A percentile compares a stretch with the other conserved stretches of the same genome.
Conservation (phyloP, 2,888 invertebrate species). For the Volucella inanis region DNA sequence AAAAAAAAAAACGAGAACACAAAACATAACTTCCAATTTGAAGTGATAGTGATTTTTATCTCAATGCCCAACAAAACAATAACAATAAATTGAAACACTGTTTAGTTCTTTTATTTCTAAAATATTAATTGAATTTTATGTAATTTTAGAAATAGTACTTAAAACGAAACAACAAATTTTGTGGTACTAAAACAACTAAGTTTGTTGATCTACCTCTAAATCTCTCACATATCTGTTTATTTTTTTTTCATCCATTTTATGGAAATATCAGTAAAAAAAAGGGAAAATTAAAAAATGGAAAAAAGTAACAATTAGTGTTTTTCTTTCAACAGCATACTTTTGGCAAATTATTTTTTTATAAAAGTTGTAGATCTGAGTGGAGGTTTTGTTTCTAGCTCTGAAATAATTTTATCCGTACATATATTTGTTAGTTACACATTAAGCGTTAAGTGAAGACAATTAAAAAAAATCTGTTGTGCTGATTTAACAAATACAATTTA, state of each 20-base stretch:
- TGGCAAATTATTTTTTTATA: conserved; percentile 30
- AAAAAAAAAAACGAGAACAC: no score
- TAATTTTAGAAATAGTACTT: conserved; percentile 65
- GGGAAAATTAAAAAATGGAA: conserved; percentile 3
- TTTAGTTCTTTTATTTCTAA: conserved; percentile 36
- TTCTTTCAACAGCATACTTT: conserved; percentile 11
- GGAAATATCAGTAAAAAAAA: conserved; percentile 41
- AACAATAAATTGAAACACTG: conserved; percentile 20
- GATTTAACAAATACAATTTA: no score
- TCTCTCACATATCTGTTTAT: conserved; percentile 68
- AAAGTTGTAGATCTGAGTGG: neutral
- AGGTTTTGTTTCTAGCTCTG: neutral
- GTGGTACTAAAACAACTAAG: conserved; percentile 29
- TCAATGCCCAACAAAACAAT: conserved; percentile 69
- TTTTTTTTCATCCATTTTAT: conserved; percentile 48
- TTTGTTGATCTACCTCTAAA: conserved; percentile 32
- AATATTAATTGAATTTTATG: conserved; percentile 53
- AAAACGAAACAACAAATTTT: conserved; percentile 31
- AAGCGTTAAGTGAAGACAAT: conserved; percentile 1
- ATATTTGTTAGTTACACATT: neutral
- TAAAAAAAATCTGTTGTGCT: no score
- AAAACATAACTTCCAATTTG: conserved; percentile 5
- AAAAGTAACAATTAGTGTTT: neutral
- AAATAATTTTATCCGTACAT: no score
- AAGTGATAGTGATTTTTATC: conserved; percentile 63